Conservation (phyloP, 92 coral and sea anemone genomes). For the Porites lobata region DNA sequence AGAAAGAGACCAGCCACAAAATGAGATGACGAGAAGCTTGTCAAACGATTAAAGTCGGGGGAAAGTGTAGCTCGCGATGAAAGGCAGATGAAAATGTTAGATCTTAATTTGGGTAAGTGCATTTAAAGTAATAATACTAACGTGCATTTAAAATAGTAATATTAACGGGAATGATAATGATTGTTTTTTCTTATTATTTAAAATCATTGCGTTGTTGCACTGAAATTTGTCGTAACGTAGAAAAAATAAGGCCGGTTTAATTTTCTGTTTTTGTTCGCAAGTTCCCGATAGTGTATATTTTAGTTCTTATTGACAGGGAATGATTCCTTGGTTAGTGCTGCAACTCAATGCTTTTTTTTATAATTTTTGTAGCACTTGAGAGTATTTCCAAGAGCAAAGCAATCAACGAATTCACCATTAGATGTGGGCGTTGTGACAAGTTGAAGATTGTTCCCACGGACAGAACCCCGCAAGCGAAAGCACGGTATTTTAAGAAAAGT, state of each 20-base stretch:
- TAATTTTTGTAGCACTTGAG: constrained; percentile 47
- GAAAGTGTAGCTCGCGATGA: constrained; percentile 23
- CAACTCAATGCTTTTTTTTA: constrained; percentile 19
- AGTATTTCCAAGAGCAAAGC: constrained; percentile 56
- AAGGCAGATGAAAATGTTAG: constrained; percentile 26
- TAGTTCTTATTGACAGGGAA: background rate
- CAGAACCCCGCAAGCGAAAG: constrained; percentile 55
- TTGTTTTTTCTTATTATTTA: background rate
- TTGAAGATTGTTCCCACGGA: constrained; percentile 56
- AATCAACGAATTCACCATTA: constrained; percentile 40
- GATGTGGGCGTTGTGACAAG: constrained; percentile 46
- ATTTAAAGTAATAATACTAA: constrained; percentile 21
- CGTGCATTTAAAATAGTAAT: background rate
- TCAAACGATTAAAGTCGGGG: constrained; percentile 2
- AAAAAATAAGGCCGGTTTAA: background rate
- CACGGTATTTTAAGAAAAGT: constrained; percentile 58
- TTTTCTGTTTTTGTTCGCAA: background rate
- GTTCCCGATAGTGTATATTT: background rate
- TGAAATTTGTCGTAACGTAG: background rate
- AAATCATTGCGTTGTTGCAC: constrained; percentile 14
- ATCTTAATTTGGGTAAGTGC: constrained; percentile 22
- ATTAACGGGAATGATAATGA: background rate
- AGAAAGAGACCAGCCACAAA: constrained; percentile 12
- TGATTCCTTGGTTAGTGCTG: constrained; percentile 23
- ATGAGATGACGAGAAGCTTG: constrained; percentile 14